phyloP scores from a whole-genome alignment of 2,797 vertebrate genomes.

The Amazona ochrocephala region DNA sequence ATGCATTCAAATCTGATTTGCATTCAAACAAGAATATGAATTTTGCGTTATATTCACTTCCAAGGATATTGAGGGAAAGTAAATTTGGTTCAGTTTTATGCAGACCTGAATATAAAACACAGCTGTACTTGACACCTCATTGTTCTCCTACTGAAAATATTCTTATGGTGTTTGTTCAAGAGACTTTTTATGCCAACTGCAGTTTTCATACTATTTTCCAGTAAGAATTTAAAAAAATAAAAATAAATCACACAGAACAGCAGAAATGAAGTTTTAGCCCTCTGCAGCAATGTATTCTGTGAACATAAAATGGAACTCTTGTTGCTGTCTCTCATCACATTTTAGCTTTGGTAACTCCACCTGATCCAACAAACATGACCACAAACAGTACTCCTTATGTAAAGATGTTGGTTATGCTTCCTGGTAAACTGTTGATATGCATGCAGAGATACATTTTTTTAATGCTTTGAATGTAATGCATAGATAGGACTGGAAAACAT shows the following conservation, averaged over 20 bases:
- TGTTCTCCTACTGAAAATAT: conserved; percentile 60
- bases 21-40: conserved; percentile 62
- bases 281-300: not conserved
- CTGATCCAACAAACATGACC: not conserved
- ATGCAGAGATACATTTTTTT: not conserved
- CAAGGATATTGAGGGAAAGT: conserved; percentile 19
- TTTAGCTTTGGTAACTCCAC: not conserved
- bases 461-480: not conserved
- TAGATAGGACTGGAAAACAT: not conserved
- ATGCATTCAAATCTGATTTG: conserved; percentile 18
- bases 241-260: not conserved
- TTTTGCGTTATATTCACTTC: conserved; percentile 52
- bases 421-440: not conserved
- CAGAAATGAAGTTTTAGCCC: not conserved
- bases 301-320: not conserved
- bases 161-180: conserved; percentile 35
- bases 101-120: conserved; percentile 58
- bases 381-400: not conserved
- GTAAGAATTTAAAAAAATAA: not conserved
- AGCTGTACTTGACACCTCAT: conserved; percentile 55
- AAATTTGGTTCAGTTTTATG: conserved; percentile 36
- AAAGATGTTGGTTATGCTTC: not conserved
- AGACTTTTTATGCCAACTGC: conserved; percentile 13
- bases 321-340: not conserved
- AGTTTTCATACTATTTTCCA: conserved; percentile 30